Base-by-base conservation (phyloP, 2,113 vertebrate genomes). In the Gallinago media region DNA sequence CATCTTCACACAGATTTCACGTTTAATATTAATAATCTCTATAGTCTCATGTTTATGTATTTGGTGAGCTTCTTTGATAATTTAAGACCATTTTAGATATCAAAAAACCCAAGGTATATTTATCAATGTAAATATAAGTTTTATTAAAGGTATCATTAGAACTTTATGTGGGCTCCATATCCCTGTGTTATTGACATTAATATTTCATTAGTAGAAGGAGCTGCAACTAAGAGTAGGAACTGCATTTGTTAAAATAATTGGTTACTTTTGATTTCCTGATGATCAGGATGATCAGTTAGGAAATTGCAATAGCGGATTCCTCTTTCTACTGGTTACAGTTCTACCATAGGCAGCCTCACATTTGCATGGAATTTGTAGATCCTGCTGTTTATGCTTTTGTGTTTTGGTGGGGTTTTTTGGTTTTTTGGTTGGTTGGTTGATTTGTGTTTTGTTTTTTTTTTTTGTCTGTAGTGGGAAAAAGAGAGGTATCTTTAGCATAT, bases 21-120 rank as follows among this genome's bases (percentile, higher is more conserved):
- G 32, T 81, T 96, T 91, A 94, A 97, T 96, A 94, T 96, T 96
- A 93, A 96, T 84, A 66, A 52, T 23, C 22, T 54, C 56, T 44
- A 34, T 49, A 61, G 22, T 72, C 46, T 74, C 63, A 50, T 52
- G 16, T 32, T 83, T 78, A 88, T 80, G 44, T 49, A 88, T 88
- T 90, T 17, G 0, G 27, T 74, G 78, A 84, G 72, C 19, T 71
- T 22, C 68, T 91, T 86, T 80, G 65, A 81, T 83, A 86, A 77
- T 81, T 72, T 78, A 92, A 67, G 23, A 44, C 20, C 5, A 3
- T 74, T 92, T 84, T 65, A 72, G 52, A 71, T 34, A 74, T 5
- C 2, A 56, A 50, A 68, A 70, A 71, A 32, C 15, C 3, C 18
- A 78, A 65, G 56, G 19, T 13, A 22, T 84, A 47, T 74, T 93